Evolutionary conservation across 53 echinoderm and acorn worm species (phyloP).

Genomic region (Crossaster papposus): DNA sequence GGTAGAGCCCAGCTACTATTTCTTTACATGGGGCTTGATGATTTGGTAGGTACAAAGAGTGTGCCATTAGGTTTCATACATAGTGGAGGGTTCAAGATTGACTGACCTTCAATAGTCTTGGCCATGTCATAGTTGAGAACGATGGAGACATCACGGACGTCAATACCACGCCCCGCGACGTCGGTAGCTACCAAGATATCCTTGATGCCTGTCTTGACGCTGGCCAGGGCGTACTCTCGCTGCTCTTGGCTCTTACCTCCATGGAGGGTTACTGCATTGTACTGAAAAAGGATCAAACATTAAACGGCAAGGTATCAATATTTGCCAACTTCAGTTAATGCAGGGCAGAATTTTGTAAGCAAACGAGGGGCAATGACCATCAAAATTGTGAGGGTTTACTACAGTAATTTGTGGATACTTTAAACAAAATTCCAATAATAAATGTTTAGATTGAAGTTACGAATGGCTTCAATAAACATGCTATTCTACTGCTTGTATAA

Average conservation of each 20-base stretch:
- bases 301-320: background rate
- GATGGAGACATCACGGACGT: conserved; percentile 88
- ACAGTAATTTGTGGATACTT: too few species aligned
- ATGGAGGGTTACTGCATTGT: conserved; percentile 88
- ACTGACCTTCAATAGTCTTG: conserved; percentile 89
- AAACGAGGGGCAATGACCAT: too few species aligned
- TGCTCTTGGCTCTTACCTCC: conserved; percentile 98
- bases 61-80: too few species aligned
- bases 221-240: conserved; percentile 96
- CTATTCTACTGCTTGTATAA: too few species aligned
- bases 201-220: conserved; percentile 85
- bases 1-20: too few species aligned
- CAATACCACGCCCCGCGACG: conserved; percentile 98
- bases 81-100: background rate
- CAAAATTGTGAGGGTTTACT: too few species aligned
- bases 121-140: conserved; percentile 99
- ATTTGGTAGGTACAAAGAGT: too few species aligned
- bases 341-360: too few species aligned
- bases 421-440: too few species aligned
- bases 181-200: conserved; percentile 98
- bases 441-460: too few species aligned
- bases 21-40: too few species aligned
- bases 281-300: conserved; percentile 41
- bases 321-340: background rate
- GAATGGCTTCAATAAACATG: too few species aligned